Evolutionary conservation across 2,888 invertebrate genomes (phyloP).

Genomic region (Synanthedon formicaeformis): DNA sequence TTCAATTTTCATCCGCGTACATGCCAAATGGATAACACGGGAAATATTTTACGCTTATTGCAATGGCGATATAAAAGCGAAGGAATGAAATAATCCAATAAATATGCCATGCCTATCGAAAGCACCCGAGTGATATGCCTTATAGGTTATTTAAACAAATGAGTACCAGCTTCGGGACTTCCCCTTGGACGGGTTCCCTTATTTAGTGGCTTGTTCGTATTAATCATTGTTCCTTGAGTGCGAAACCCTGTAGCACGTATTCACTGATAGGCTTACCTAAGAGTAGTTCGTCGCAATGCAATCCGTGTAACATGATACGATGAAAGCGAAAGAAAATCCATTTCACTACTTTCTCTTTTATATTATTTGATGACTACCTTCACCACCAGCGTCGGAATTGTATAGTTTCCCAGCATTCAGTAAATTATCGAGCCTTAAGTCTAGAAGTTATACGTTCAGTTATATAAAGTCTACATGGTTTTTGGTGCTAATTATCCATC

Average conservation of each 20-base stretch:
- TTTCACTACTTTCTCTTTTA: too few relatives aligned
- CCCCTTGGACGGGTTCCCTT: conserved; percentile 18
- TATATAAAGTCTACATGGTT: too few relatives aligned
- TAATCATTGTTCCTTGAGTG: conserved; percentile 58
- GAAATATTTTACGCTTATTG: background rate
- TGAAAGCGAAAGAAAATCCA: background rate
- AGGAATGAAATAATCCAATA: background rate
- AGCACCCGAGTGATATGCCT: conserved; percentile 18
- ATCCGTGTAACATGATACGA: background rate
- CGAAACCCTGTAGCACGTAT: conserved; percentile 39
- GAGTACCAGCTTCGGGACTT: conserved; percentile 13
- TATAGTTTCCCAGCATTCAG: too few relatives aligned
- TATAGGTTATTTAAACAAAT: conserved; percentile 30
- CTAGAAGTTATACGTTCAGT: too few relatives aligned
- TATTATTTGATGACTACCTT: too few relatives aligned
- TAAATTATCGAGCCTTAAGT: too few relatives aligned
- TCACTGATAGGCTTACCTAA: conserved; percentile 6
- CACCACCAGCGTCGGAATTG: too few relatives aligned
- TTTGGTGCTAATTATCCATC: too few relatives aligned
- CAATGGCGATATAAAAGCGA: background rate
- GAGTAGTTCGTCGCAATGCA: background rate
- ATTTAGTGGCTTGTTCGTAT: conserved; percentile 24
- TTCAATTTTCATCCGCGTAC: background rate
- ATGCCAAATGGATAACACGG: background rate
- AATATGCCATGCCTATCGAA: conserved; percentile 3